A percentile compares a stretch with the other conserved stretches of the same genome.
Evolutionary conservation across 2,113 vertebrate species (phyloP).

Genomic region (Paramormyrops kingsleyae): DNA sequence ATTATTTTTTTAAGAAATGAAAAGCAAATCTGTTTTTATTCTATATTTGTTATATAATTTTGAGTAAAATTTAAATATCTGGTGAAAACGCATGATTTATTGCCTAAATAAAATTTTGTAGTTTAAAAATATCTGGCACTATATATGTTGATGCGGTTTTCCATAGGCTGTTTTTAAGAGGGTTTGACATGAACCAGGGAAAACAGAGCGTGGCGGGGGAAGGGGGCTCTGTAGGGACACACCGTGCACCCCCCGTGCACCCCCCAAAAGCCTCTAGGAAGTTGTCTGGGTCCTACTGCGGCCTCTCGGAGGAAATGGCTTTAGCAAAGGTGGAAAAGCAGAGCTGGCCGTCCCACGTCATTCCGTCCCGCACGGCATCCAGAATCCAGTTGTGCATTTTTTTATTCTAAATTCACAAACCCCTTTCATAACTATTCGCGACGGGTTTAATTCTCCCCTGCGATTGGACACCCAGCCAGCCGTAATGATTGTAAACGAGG

Average conservation of each 20-base stretch:
- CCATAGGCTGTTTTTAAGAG: neutral
- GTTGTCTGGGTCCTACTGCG: neutral
- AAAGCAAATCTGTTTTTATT: neutral
- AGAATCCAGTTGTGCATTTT: neutral
- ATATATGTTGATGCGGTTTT: neutral
- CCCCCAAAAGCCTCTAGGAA: neutral
- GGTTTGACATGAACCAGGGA: neutral
- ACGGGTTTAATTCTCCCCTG: neutral
- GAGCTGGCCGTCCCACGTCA: neutral
- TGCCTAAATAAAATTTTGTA: neutral
- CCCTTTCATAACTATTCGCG: neutral
- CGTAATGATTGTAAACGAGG: neutral
- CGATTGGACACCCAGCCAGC: neutral
- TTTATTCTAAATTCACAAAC: neutral
- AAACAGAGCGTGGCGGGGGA: neutral
- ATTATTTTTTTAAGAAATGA: neutral
- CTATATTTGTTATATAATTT: neutral
- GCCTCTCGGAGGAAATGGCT: neutral
- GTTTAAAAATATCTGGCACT: neutral
- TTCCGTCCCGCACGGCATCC: neutral
- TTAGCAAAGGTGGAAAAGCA: neutral
- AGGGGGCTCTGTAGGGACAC: neutral
- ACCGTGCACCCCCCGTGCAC: neutral
- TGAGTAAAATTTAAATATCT: neutral
- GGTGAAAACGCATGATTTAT: neutral